phyloP scores from a whole-genome alignment of 2,113 vertebrate species.

The Amazona vittata region DNA sequence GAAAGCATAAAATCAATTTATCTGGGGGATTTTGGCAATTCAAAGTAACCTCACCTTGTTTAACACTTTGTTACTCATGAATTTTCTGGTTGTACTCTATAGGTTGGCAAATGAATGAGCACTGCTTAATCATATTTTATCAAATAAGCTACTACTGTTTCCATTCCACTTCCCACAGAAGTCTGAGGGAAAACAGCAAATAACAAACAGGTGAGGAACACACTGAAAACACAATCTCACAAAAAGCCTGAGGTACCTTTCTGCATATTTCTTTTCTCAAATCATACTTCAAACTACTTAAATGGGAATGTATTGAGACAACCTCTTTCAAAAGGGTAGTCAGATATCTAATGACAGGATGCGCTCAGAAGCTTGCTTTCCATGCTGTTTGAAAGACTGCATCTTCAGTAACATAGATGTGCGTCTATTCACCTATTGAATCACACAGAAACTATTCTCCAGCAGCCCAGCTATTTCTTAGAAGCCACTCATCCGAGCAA shows the following conservation, averaged over 20 bases:
- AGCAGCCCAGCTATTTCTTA: background rate
- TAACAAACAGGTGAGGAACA: background rate
- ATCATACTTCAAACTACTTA: background rate
- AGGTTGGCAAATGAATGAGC: background rate
- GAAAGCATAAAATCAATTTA: conserved; percentile 3
- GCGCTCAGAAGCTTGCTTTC: background rate
- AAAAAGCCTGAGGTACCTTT: background rate
- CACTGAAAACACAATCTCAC: background rate
- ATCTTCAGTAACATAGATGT: background rate
- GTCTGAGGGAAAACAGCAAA: background rate
- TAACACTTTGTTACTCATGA: background rate
- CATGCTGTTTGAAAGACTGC: background rate
- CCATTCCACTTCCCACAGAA: background rate
- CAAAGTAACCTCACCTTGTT: background rate
- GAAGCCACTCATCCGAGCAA: background rate
- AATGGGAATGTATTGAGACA: background rate
- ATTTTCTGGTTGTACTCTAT: background rate
- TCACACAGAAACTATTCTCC: background rate
- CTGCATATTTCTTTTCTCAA: background rate
- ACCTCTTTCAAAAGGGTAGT: background rate
- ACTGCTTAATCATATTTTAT: background rate
- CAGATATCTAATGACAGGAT: background rate
- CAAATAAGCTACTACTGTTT: background rate
- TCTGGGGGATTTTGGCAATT: background rate
- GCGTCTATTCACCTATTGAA: background rate